Evolutionary conservation across 2,797 vertebrate genomes (phyloP).

Genomic region (Urosaurus nigricauda): DNA sequence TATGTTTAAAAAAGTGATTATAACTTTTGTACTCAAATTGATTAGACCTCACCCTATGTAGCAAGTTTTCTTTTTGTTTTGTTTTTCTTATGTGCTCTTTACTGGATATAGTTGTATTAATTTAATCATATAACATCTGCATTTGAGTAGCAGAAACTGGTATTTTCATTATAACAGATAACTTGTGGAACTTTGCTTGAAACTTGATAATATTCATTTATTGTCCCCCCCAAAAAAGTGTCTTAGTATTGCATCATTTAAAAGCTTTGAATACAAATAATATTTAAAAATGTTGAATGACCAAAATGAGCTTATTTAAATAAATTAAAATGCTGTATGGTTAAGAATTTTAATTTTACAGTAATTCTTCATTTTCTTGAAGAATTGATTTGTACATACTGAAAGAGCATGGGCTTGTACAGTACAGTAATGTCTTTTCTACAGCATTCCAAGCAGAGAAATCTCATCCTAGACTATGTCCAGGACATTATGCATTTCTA

Average conservation of each 20-base stretch:
- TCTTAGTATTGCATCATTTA: conserved; percentile 44
- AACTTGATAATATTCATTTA: conserved; percentile 50
- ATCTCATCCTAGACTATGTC: conserved; percentile 65
- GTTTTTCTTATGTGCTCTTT: conserved; percentile 62
- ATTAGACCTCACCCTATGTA: conserved; percentile 73
- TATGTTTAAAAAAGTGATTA: conserved; percentile 76
- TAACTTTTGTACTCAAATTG: conserved; percentile 81
- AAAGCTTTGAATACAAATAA: conserved; percentile 48
- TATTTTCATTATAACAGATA: conserved; percentile 46
- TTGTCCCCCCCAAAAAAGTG: conserved; percentile 26
- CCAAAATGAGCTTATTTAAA: conserved; percentile 58
- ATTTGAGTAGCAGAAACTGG: conserved; percentile 52
- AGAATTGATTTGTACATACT: conserved; percentile 58
- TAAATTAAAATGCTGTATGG: conserved; percentile 58
- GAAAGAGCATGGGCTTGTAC: conserved; percentile 54
- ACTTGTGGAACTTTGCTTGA: conserved; percentile 44
- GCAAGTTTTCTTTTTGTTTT: conserved; percentile 49
- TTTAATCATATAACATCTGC: conserved; percentile 49
- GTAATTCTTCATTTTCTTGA: conserved; percentile 36
- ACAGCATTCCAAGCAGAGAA: conserved; percentile 62
- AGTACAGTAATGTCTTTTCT: conserved; percentile 62
- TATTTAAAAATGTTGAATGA: conserved; percentile 53
- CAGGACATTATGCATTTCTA: conserved; percentile 64
- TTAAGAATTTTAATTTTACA: conserved; percentile 52
- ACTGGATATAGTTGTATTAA: conserved; percentile 55